Base-by-base conservation (phyloP, 1,140 invertebrate species). In the Eurosta solidaginis region DNA sequence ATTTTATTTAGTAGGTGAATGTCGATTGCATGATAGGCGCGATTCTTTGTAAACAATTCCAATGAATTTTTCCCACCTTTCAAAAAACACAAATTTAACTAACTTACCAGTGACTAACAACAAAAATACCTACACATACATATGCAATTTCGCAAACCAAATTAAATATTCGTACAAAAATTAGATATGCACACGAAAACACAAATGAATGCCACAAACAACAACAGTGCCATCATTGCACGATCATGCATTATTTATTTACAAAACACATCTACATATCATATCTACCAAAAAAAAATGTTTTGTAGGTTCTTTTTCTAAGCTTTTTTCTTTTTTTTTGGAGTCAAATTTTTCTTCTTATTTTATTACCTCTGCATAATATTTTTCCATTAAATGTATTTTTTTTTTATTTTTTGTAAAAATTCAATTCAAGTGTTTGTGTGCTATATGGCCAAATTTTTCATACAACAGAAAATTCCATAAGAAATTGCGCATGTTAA, bases 31-130 rank as follows among this genome's bases (percentile, higher is more conserved):
- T n/a, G n/a, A 3, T 20, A 68, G 36, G 17, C 20, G 59, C 33
- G 59, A 68, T 68, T 68, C 59, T 40, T 0, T n/a, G 59, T 40
- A 68, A 36, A 29, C 12, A 42, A 68, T 68, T 68, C 40, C 17
- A 29, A 68, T 42, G 59, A 40, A 68, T 68, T 68, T 36, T 68
- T 68, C 59, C 36, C 59, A 68, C 59, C 59, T 68, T 68, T 68
- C 59, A 4, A 40, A 68, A 68, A 47, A 40, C 33, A 40, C n/a
- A 10, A 3, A 5, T 52, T 4, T 25, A 4, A n/a, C 5, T 52
- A 52, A 4, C 4, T 5, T 22, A 20, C 20, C 20, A 22, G 22
- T 17, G 20, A n/a, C 59, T 17, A 40, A 12, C 2, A 63, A 20
- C 59, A n/a, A n/a, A n/a, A n/a, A n/a, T n/a, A n/a, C n/a, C n/a